Evolutionary conservation across 2,797 vertebrate species (phyloP).

Genomic region (Mus caroli): DNA sequence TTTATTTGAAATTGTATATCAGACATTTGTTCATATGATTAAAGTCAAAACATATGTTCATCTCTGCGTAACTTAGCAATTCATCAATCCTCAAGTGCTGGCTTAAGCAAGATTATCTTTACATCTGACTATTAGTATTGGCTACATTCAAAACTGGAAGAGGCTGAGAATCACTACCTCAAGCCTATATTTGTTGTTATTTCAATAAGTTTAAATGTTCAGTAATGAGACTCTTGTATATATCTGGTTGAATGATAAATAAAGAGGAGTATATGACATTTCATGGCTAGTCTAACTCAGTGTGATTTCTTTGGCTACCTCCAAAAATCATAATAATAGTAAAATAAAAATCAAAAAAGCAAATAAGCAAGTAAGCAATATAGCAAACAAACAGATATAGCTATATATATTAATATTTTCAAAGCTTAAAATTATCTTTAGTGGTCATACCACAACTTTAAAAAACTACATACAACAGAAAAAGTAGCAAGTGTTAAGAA

Average conservation of each 20-base stretch:
- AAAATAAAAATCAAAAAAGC: neutral
- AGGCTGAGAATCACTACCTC: neutral
- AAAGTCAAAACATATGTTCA: conserved; percentile 33
- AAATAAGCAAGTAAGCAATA: neutral
- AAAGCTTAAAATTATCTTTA: neutral
- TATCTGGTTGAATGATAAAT: neutral
- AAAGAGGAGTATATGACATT: neutral
- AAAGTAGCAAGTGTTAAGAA: neutral
- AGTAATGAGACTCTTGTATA: neutral
- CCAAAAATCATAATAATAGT: neutral
- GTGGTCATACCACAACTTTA: neutral
- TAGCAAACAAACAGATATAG: neutral
- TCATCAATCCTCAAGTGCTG: neutral
- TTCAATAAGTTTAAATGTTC: conserved; percentile 44
- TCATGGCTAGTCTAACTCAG: neutral
- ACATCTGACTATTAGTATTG: conserved; percentile 3
- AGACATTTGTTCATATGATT: neutral
- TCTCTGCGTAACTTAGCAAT: conserved; percentile 32
- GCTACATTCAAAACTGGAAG: conserved; percentile 39
- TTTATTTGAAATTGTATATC: conserved; percentile 12
- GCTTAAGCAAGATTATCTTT: conserved; percentile 54
- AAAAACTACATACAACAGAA: conserved; percentile 16
- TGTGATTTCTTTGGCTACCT: neutral
- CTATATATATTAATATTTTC: no score
- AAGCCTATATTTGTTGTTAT: conserved; percentile 21